These are phyloP conservation scores for Ondatra zibethicus DNA, from an alignment of 2,113 vertebrate species.

Conservation along the genomic window DNA sequence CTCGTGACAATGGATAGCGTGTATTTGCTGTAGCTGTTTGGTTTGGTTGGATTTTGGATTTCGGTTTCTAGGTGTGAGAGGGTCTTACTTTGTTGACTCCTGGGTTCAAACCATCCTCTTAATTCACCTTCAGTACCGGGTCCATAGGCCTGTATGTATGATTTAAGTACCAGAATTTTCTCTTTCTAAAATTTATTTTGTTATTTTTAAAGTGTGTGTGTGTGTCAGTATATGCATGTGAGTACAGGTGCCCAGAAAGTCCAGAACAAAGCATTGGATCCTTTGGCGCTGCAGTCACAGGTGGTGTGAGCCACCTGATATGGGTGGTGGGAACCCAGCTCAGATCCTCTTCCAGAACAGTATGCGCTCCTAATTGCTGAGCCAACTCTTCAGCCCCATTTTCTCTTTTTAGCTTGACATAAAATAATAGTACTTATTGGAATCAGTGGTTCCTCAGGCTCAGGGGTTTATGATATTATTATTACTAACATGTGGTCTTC, in stretches of 20 bases:
- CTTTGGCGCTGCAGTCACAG: not conserved
- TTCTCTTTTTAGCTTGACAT: not conserved
- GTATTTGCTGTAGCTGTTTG: not conserved
- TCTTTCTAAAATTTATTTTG: not conserved
- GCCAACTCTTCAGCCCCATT: not conserved
- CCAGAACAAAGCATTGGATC: not conserved
- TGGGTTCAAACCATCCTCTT: not conserved
- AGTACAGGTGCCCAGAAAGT: not conserved
- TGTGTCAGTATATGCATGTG: not conserved
- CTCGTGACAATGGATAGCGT: not conserved
- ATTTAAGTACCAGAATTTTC: slow-evolving; percentile 40
- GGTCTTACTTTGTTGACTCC: not conserved
- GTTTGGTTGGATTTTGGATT: not conserved
- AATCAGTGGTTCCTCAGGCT: not conserved
- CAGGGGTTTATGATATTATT: not conserved
- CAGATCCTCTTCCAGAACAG: not conserved
- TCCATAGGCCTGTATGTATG: not conserved
- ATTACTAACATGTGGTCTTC: not conserved
- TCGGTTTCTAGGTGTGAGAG: not conserved
- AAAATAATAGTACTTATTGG: slow-evolving; percentile 36
- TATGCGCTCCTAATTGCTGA: not conserved
- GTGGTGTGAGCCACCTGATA: too few relatives aligned
- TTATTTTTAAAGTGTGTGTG: not conserved
- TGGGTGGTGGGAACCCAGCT: not conserved
- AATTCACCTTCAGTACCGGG: not conserved